These are phyloP conservation scores for Spheniscus mendiculus DNA, from an alignment of 2,113 vertebrate genomes.

Conservation along the genomic window DNA sequence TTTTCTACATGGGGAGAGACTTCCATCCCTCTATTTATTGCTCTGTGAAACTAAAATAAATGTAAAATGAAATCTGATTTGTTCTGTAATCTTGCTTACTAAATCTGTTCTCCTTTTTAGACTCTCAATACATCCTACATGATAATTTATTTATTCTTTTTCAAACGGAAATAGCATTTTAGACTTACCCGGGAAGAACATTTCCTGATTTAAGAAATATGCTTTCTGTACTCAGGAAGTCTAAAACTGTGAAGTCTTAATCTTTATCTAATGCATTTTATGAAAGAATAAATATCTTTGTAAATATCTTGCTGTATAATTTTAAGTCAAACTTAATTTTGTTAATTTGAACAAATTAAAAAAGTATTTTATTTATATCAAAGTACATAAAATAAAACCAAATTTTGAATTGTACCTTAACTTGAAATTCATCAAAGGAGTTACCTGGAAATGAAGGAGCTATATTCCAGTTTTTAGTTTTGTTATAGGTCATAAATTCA, in stretches of 20 bases:
- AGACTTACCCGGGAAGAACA: not conserved
- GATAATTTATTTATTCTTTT: not conserved
- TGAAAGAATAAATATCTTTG: not conserved
- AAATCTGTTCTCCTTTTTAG: not conserved
- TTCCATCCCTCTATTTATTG: not conserved
- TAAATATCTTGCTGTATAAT: not conserved
- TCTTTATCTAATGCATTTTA: not conserved
- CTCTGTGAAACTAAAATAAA: not conserved
- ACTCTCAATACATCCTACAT: not conserved
- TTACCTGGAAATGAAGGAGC: not conserved
- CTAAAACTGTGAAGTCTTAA: not conserved
- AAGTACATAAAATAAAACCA: not conserved
- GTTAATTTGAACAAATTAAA: not conserved
- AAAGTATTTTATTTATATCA: not conserved
- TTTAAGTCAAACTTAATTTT: not conserved
- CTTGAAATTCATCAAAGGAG: not conserved
- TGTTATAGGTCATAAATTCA: not conserved
- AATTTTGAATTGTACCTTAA: not conserved
- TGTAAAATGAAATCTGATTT: not conserved
- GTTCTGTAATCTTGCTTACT: not conserved
- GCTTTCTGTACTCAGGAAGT: not conserved
- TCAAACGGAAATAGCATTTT: not conserved
- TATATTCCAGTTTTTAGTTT: not conserved
- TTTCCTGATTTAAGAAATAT: not conserved
- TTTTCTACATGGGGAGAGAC: not conserved